These are phyloP conservation scores for Amblyjoppa fuscipennis DNA, from an alignment of 2,888 invertebrate genomes.

Conservation along the genomic window DNA sequence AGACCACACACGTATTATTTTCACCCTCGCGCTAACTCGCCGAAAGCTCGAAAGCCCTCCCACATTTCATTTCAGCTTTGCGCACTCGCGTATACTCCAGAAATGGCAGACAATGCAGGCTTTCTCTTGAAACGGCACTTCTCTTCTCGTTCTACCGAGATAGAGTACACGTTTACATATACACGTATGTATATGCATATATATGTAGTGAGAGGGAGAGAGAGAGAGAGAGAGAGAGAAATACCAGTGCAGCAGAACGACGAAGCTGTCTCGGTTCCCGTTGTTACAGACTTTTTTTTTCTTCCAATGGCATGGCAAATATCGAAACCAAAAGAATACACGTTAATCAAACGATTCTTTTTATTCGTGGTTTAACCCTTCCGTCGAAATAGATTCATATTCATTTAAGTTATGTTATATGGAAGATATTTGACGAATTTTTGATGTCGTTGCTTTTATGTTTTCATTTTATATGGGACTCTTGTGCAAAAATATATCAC, in stretches of 20 bases:
- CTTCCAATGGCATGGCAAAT: neutral
- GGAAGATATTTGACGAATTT: neutral
- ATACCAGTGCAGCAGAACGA: neutral
- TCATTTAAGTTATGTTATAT: neutral
- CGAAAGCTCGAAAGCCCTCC: conserved; percentile 68
- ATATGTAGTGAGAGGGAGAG: neutral
- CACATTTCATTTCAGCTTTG: conserved; percentile 69
- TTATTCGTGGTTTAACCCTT: neutral
- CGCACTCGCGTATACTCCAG: conserved; percentile 65
- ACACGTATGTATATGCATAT: conserved; percentile 17
- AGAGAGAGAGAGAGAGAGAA: neutral
- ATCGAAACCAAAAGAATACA: neutral
- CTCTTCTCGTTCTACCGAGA: conserved; percentile 56
- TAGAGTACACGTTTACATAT: conserved; percentile 41
- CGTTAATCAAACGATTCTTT: neutral
- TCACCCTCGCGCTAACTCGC: conserved; percentile 32
- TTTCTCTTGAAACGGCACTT: conserved; percentile 62
- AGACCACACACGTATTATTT: conserved; percentile 42
- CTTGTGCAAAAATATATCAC: neutral
- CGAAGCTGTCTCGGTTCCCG: conserved; percentile 23
- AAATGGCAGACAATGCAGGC: conserved; percentile 72
- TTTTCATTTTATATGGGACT: neutral
- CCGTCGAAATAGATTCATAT: neutral
- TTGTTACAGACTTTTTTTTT: neutral
- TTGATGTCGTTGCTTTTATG: neutral